Percentiles rank a stretch among this genome's conserved stretches.
These are phyloP conservation scores for Drosophila serrata DNA, from an alignment of 1,140 invertebrate species.

Conservation along the genomic window DNA sequence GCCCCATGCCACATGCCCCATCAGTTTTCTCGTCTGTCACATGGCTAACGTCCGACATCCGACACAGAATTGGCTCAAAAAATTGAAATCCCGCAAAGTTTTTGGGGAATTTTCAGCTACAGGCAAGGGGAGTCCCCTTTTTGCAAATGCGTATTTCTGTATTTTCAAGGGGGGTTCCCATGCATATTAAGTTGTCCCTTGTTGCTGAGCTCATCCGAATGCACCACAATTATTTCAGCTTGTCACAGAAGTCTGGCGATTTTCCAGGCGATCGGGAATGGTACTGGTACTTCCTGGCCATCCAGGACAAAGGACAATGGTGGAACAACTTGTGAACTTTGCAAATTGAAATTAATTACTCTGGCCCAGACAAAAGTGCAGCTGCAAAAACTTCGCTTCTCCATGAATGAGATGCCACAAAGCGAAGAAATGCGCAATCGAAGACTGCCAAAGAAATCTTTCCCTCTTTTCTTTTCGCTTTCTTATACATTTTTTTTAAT, in stretches of 20 bases:
- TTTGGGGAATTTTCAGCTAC: slow-evolving; percentile 13
- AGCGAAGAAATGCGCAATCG: slow-evolving; percentile 12
- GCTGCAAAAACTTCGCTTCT: slow-evolving; percentile 16
- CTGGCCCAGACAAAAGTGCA: slow-evolving; percentile 29
- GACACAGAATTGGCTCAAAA: slow-evolving; percentile 43
- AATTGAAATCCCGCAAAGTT: slow-evolving; percentile 61
- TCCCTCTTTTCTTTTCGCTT: not conserved
- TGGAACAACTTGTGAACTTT: slow-evolving; percentile 72
- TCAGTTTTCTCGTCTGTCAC: slow-evolving; percentile 28
- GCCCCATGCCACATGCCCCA: slow-evolving; percentile 2
- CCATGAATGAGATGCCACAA: slow-evolving; percentile 26
- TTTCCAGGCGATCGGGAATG: not conserved
- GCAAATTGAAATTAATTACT: slow-evolving; percentile 82
- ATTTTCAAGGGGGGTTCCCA: slow-evolving; percentile 21
- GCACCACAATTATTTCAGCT: slow-evolving; percentile 79
- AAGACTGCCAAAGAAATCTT: slow-evolving; percentile 2
- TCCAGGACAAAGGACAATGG: slow-evolving; percentile 10
- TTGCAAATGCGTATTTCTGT: not conserved
- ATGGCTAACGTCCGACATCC: slow-evolving; percentile 12
- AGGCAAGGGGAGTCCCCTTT: slow-evolving; percentile 13
- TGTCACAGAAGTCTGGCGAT: slow-evolving; percentile 50
- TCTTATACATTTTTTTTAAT: not conserved
- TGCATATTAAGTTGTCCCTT: slow-evolving; percentile 76
- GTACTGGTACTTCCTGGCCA: not conserved
- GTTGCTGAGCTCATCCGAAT: slow-evolving; percentile 70